These are phyloP conservation scores for Operophtera brumata DNA, from an alignment of 2,888 invertebrate species.

Conservation along the genomic window DNA sequence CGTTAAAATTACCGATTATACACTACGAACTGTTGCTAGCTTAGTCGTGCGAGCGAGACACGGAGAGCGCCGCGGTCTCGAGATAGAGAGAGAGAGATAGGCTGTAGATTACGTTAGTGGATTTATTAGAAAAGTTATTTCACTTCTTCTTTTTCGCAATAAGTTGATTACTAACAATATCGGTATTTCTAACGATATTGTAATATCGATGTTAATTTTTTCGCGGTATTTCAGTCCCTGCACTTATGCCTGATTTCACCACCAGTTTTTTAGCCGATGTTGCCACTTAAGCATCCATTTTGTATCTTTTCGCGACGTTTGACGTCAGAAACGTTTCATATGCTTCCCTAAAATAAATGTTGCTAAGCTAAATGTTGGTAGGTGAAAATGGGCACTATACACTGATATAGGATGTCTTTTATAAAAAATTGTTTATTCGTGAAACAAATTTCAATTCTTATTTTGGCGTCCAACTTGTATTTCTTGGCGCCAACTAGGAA, in stretches of 20 bases:
- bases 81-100: too few relatives aligned
- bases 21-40: too few relatives aligned
- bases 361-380: background rate
- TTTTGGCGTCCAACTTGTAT: background rate
- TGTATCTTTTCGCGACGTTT: background rate
- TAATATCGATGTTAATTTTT: too few relatives aligned
- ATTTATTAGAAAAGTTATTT: too few relatives aligned
- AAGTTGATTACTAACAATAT: too few relatives aligned
- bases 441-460: background rate
- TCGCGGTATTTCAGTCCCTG: too few relatives aligned
- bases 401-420: background rate
- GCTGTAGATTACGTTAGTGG: too few relatives aligned
- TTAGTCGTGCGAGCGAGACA: too few relatives aligned
- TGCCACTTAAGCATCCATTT: background rate
- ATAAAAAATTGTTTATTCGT: background rate
- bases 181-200: too few relatives aligned
- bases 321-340: background rate
- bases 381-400: conserved; percentile 1
- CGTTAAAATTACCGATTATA: too few relatives aligned
- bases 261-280: background rate
- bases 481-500: background rate
- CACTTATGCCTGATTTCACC: background rate
- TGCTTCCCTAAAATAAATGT: background rate
- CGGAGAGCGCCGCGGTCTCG: too few relatives aligned
- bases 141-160: too few relatives aligned